Percentiles rank a stretch among this genome's conserved stretches.
Evolutionary conservation across 2,797 vertebrate genomes (phyloP).

Genomic region (Micrastur ruficollis): DNA sequence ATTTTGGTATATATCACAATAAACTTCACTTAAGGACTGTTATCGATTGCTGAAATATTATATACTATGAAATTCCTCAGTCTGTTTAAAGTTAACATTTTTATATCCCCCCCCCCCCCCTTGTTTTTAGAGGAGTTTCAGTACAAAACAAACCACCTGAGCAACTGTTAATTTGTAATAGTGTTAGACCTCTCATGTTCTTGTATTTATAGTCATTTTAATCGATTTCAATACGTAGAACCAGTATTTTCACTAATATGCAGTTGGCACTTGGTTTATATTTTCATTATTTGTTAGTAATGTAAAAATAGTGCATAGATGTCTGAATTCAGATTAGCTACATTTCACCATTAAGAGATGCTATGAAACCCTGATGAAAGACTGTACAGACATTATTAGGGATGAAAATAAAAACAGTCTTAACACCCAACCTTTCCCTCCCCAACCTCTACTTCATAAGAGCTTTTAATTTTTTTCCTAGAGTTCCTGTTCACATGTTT

Average conservation of each 20-base stretch:
- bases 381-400: neutral
- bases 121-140: neutral
- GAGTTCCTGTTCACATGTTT: neutral
- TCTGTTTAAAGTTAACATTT: neutral
- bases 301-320: neutral
- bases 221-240: neutral
- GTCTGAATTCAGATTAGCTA: neutral
- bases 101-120: rapidly evolving
- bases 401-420: neutral
- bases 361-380: neutral
- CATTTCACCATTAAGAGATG: neutral
- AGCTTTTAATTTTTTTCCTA: neutral
- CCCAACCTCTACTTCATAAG: neutral
- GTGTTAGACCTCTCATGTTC: neutral
- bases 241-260: neutral
- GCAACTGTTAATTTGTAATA: neutral
- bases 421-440: neutral
- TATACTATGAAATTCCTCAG: neutral
- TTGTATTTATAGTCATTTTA: neutral
- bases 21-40: neutral
- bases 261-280: neutral
- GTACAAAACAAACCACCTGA: neutral
- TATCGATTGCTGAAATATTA: neutral
- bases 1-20: neutral
- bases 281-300: neutral